phyloP scores from a whole-genome alignment of 2,888 invertebrate genomes.

The Ophion ventricosus region DNA sequence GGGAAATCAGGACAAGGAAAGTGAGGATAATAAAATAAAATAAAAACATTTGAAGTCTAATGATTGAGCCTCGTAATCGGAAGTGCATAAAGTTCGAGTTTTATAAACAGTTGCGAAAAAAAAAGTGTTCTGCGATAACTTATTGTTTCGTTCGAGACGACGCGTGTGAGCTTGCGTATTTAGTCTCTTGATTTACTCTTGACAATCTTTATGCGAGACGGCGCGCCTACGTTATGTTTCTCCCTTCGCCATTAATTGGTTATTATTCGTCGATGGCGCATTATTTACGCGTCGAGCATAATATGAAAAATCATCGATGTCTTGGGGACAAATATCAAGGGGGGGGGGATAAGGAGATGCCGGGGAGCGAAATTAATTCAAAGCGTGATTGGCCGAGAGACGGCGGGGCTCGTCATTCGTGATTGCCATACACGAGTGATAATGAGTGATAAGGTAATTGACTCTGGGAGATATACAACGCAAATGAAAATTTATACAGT shows the following conservation, averaged over 20 bases:
- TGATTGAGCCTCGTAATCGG: constrained; percentile 62
- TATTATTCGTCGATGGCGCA: constrained; percentile 66
- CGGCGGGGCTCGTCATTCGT: constrained; percentile 63
- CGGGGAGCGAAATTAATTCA: constrained; percentile 39
- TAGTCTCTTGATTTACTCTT: background rate
- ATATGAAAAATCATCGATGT: constrained; percentile 22
- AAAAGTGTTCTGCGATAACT: constrained; percentile 45
- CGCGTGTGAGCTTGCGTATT: constrained; percentile 3
- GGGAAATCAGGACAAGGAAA: constrained; percentile 45
- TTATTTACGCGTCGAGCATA: constrained; percentile 37
- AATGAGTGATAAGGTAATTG: constrained; percentile 54
- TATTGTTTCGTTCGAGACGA: constrained; percentile 42
- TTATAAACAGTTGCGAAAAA: constrained; percentile 27
- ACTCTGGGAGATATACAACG: constrained; percentile 35
- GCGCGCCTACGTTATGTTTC: constrained; percentile 46
- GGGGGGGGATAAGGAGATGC: background rate
- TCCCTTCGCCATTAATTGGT: constrained; percentile 62
- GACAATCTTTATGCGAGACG: constrained; percentile 13
- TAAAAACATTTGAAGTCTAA: constrained; percentile 19
- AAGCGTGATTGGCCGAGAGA: constrained; percentile 49
- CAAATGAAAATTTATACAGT: constrained; percentile 33
- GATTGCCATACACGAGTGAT: constrained; percentile 54
- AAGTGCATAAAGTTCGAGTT: constrained; percentile 71
- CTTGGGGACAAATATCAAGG: background rate
- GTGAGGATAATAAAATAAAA: constrained; percentile 24